phyloP scores from a whole-genome alignment of 2,888 invertebrate genomes.

The Nomada ferruginata region DNA sequence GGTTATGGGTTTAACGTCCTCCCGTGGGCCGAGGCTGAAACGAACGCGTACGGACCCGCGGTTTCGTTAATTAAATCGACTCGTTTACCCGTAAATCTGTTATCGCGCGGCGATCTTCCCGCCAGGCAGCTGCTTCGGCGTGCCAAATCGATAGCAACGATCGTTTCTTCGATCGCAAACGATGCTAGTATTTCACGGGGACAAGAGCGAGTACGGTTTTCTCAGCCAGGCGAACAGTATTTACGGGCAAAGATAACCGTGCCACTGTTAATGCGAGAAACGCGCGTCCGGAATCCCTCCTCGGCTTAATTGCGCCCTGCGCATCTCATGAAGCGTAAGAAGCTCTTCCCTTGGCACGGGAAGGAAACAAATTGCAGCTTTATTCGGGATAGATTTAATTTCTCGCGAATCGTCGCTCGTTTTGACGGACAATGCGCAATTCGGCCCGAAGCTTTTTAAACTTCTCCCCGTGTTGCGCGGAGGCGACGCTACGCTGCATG shows the following conservation, averaged over 20 bases:
- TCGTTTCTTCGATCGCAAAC: neutral
- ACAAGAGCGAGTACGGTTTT: neutral
- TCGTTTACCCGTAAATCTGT: constrained; percentile 40
- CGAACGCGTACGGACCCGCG: neutral
- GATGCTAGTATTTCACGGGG: neutral
- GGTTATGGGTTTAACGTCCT: neutral
- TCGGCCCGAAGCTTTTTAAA: constrained; percentile 70
- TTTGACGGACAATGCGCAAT: constrained; percentile 33
- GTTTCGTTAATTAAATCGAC: constrained; percentile 50
- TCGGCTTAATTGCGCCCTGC: constrained; percentile 28
- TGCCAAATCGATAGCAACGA: constrained; percentile 45
- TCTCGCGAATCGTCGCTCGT: constrained; percentile 22
- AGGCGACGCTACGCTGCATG: constrained; percentile 40
- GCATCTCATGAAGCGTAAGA: constrained; percentile 8
- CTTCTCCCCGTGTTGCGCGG: constrained; percentile 52
- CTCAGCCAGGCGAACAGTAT: neutral
- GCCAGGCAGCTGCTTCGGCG: constrained; percentile 17
- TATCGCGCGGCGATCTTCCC: constrained; percentile 43
- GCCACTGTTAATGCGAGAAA: constrained; percentile 15
- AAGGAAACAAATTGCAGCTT: neutral
- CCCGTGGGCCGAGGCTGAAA: neutral
- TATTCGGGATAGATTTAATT: constrained; percentile 45
- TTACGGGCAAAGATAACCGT: constrained; percentile 25
- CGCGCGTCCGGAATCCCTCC: constrained; percentile 19
- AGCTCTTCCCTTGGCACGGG: neutral